A percentile compares a stretch with the other conserved stretches of the same genome.
These are phyloP conservation scores for Thelaira solivaga DNA, from an alignment of 2,888 invertebrate genomes.

Conservation along the genomic window DNA sequence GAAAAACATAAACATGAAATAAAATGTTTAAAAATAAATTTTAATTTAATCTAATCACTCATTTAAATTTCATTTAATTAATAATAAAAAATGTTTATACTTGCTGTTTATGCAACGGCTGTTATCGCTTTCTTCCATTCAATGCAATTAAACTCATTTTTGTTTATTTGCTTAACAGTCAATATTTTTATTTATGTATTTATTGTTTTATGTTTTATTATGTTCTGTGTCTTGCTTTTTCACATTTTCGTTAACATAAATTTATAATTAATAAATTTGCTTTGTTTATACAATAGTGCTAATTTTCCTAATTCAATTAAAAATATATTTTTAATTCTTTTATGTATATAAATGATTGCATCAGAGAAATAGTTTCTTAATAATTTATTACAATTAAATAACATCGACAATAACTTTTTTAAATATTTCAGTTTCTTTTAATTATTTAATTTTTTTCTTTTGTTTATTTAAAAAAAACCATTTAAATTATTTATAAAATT, in stretches of 20 bases:
- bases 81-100: no score
- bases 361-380: slow-evolving; percentile 27
- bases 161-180: slow-evolving; percentile 47
- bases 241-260: slow-evolving; percentile 46
- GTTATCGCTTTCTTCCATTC: no score
- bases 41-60: no score
- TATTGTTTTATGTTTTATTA: neutral
- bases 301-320: slow-evolving; percentile 43
- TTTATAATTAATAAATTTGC: slow-evolving; percentile 6
- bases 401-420: slow-evolving; percentile 42
- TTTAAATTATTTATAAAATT: no score
- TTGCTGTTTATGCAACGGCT: no score
- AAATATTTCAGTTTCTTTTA: neutral
- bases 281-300: slow-evolving; percentile 41
- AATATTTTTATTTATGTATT: slow-evolving; percentile 50
- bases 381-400: slow-evolving; percentile 58
- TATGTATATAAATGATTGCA: slow-evolving; percentile 40
- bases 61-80: no score
- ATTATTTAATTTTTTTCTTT: neutral
- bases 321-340: slow-evolving; percentile 21
- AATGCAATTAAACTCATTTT: no score
- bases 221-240: no score
- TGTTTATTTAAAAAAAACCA: no score
- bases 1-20: no score
- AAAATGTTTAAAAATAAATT: no score